Evolutionary conservation across 2,888 invertebrate genomes (phyloP), one percentile per base, ranked within the genome.

Genomic region (Zele albiditarsus): DNA sequence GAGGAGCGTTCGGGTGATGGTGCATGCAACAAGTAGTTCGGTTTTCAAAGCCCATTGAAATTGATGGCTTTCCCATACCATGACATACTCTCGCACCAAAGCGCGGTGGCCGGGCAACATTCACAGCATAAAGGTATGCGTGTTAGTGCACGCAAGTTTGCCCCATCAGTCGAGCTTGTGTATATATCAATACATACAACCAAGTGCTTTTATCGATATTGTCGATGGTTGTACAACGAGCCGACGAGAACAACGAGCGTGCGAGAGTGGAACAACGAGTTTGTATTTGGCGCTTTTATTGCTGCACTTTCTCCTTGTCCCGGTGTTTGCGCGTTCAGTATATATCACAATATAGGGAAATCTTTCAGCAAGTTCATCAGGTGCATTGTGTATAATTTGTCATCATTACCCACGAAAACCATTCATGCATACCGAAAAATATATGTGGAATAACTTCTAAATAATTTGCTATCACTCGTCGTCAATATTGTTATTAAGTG

Each of bases 31-130:
- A 89, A 89, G 89, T 89, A 85, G 89, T 89, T 89, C 86, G 89
- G 89, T 89, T 89, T 89, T 89, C 89, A 89, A 89, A 89, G 89
- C 88, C 89, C 89, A 89, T 89, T 89, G 88, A 89, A 89, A 89
- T 89, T 89, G 89, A 89, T 89, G 89, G 89, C 88, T 89, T 89
- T 89, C 89, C 89, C 89, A 89, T 89, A 88, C 89, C 88, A 85
- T 85, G 84, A 82, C 82, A 81, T 80, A 84, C 81, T 81, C 82
- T 80, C 79, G 20, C 20, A 77, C 79, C 73, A 74, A 73, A 73
- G 42, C 71, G 38, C 69, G 68, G 49, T 69, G 71, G 31, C 53
- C 70, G 67, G 71, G 68, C 77, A 72, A 77, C 75, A 77, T 75
- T 77, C 71, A 42, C 60, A 33, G 73, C 70, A 38, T 53, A 42